Evolutionary conservation across 2,113 vertebrate genomes (phyloP), one percentile per base, ranked within the genome.

Genomic region (Haemorhous mexicanus): DNA sequence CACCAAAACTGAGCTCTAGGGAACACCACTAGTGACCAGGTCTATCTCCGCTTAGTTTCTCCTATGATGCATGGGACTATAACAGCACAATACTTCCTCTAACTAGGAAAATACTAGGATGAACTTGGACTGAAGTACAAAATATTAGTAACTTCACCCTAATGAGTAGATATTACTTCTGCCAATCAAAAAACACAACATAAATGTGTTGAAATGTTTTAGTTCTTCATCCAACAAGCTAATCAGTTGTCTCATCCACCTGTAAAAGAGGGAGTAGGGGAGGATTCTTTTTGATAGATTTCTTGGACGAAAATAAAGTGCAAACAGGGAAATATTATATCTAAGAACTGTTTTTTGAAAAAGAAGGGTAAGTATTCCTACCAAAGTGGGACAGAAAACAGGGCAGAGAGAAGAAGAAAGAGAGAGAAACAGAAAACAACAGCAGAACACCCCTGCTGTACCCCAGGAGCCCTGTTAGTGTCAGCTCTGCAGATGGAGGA

Each of bases 21-120:
- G 5, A 83, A 35, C 26, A 35, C 5, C 47, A 20, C 26, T 6
- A 32, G 13, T 26, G 39, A 44, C 13, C 4, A 3, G 17, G 21
- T 46, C 33, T 27, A 6, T 15, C 15, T 76, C 30, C 6, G 24
- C 32, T 72, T 90, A 28, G 10, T 53, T 68, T 28, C 26, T 55
- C n/a, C 37, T n/a, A 1, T 6, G 6, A 53, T 22, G 3, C 53
- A 49, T 1, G 3, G 41, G 4, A 75, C 3, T 58, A 6, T 27
- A 53, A 52, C 4, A 16, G 33, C 22, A 73, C 15, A 56, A 0
- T 22, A 67, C 37, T 68, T 63, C 35, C 49, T 67, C 24, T 26
- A n/a, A 53, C 16, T 28, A 39, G 8, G 9, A 39, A 49, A 89
- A 81, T 8, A 43, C 24, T 35, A 16, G 4, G 10, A 47, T 11